phyloP scores from a whole-genome alignment of 92 coral and sea anemone genomes.

The Plumapathes pennacea region DNA sequence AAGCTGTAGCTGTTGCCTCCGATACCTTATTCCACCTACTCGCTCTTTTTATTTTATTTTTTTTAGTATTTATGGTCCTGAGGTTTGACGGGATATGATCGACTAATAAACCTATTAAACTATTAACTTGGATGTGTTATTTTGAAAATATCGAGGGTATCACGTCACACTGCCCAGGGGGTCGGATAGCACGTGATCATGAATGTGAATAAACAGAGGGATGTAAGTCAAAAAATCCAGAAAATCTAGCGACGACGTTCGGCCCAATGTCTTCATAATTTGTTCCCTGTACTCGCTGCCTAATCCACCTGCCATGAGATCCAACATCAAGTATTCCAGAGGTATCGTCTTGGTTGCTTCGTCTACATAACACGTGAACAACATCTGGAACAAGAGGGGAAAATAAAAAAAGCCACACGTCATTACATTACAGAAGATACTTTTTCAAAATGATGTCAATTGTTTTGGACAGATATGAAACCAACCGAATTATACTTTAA shows the following conservation, averaged over 20 bases:
- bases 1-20: too few relatives aligned
- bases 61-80: too few relatives aligned
- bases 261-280: conserved; percentile 64
- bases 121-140: too few relatives aligned
- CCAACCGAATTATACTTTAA: too few relatives aligned
- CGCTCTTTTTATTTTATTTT: too few relatives aligned
- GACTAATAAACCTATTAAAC: too few relatives aligned
- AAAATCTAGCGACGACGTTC: conserved; percentile 77
- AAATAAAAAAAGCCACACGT: too few relatives aligned
- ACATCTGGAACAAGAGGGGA: conserved; percentile 46
- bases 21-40: too few relatives aligned
- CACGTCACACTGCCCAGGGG: conserved; percentile 54
- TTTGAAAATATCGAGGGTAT: too few relatives aligned
- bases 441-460: neutral
- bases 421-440: neutral
- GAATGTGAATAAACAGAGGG: conserved; percentile 84
- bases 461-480: too few relatives aligned
- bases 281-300: conserved; percentile 50
- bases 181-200: conserved; percentile 61
- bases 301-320: conserved; percentile 86
- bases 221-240: conserved; percentile 90
- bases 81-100: too few relatives aligned
- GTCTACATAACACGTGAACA: conserved; percentile 89
- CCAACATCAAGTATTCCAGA: conserved; percentile 78
- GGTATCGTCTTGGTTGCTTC: conserved; percentile 83